Base-by-base conservation (phyloP, 2,888 invertebrate genomes). In the Hypercompe scribonia region DNA sequence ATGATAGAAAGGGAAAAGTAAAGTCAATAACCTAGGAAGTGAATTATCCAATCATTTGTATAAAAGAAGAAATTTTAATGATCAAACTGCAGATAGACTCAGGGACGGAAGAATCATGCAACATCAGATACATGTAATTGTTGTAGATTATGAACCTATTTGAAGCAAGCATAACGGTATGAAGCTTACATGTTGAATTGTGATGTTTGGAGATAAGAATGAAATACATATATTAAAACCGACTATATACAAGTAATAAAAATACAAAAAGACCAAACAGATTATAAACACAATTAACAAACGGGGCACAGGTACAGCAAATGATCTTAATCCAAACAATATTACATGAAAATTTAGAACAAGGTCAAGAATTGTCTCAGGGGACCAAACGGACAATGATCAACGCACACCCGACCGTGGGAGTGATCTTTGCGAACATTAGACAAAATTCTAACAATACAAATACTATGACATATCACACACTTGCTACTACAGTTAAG, bases 361-460 rank as follows among this genome's bases (percentile, higher is more conserved):
- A 93, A 92, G 94, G 94, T 92, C 92, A 93, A 91, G 90, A 92
- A 93, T 90, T 91, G 91, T 94, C 92, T 92, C 92, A 93, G 90
- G 89, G 87, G 87, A 89, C 88, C 86, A 80, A 87, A 84, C 86
- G 90, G 91, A 95, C 94, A 94, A 94, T 94, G 86, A 90, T 84
- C 84, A 84, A 89, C 90, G 89, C 89, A 91, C 90, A 89, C 86
- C 83, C 86, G 88, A 90, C 89, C 93, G 94, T 95, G 95, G 90
- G 95, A 95, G 89, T 89, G 84, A 89, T 89, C 90, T 92, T 92
- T 92, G 89, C 88, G 90, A 91, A 89, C 84, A 83, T 85, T 86
- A 88, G 82, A 88, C 90, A 79, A 84, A 88, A 86, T 86, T 84
- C 82, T 65, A 87, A 86, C 84, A 84, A 89, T 86, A 84, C 87